These are phyloP conservation scores for Drosophila monieri DNA, from an alignment of 2,888 invertebrate species.

Conservation along the genomic window DNA sequence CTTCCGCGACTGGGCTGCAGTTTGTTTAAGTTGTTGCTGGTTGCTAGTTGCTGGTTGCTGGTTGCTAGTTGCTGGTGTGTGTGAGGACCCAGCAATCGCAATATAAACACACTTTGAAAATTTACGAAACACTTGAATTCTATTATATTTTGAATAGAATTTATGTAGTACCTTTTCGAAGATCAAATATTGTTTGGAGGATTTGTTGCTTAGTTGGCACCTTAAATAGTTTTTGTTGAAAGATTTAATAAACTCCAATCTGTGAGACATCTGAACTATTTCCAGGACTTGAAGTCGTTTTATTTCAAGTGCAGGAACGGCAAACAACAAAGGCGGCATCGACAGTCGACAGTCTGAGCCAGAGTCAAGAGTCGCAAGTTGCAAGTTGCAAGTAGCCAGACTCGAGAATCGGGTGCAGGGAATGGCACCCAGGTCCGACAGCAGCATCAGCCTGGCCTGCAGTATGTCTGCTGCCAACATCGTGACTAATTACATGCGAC, in stretches of 20 bases:
- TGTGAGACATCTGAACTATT: neutral
- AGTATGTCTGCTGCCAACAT: constrained; percentile 71
- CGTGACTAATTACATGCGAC: constrained; percentile 79
- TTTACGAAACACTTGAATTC: neutral
- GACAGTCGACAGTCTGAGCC: constrained; percentile 44
- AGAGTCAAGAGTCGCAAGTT: constrained; percentile 38
- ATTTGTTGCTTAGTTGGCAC: neutral
- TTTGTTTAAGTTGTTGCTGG: constrained; percentile 47
- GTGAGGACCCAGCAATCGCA: neutral
- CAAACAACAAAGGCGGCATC: constrained; percentile 72
- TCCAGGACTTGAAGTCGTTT: constrained; percentile 12
- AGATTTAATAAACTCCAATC: neutral
- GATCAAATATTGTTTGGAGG: too few relatives aligned
- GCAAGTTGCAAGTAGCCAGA: constrained; percentile 26
- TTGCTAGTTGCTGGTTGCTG: too few relatives aligned
- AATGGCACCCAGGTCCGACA: constrained; percentile 48
- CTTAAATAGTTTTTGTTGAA: neutral
- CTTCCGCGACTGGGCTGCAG: constrained; percentile 62
- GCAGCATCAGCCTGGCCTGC: constrained; percentile 60
- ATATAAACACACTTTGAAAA: neutral
- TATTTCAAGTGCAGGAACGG: constrained; percentile 50
- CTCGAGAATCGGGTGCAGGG: constrained; percentile 54
- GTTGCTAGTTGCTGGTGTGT: neutral
- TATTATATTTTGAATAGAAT: neutral
- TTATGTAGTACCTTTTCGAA: too few relatives aligned